phyloP scores from a whole-genome alignment of 1,140 invertebrate species.

The Bicyclus anynana region DNA sequence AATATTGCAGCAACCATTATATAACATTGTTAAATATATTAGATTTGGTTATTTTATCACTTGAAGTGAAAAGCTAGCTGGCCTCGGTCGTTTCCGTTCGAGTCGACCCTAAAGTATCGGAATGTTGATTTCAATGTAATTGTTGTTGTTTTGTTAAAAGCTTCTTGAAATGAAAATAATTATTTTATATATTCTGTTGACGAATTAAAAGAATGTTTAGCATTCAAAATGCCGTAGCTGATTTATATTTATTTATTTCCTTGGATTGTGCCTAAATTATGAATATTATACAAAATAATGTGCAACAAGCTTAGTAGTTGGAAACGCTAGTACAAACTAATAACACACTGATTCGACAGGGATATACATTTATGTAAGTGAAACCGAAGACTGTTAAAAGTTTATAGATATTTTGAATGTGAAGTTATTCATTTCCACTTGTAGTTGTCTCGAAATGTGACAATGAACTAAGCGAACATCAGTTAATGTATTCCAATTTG shows the following conservation, averaged over 20 bases:
- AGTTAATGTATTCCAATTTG: conserved; percentile 62
- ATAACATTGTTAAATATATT: not conserved
- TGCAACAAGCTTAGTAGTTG: conserved; percentile 46
- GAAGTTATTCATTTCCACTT: conserved; percentile 44
- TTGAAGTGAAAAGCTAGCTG: not conserved
- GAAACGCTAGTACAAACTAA: conserved; percentile 65
- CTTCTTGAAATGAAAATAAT: conserved; percentile 33
- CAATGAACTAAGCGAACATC: conserved; percentile 46
- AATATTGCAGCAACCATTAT: not conserved
- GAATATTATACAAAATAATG: conserved; percentile 33
- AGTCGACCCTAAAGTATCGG: conserved; percentile 19
- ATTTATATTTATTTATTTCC: conserved; percentile 36
- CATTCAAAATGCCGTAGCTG: conserved; percentile 20
- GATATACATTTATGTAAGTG: conserved; percentile 69
- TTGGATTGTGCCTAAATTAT: conserved; percentile 50
- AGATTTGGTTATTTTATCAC: not conserved
- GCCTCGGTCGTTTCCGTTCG: conserved; percentile 20
- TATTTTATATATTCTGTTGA: conserved; percentile 16
- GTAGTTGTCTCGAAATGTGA: conserved; percentile 38
- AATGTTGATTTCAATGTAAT: conserved; percentile 21
- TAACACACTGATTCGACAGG: conserved; percentile 67
- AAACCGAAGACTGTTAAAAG: conserved; percentile 73
- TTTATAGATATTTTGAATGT: conserved; percentile 66
- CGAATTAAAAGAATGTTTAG: conserved; percentile 6
- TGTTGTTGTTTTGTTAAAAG: conserved; percentile 32